These are phyloP conservation scores for Apis laboriosa DNA, from an alignment of 1,140 invertebrate species.

Conservation along the genomic window DNA sequence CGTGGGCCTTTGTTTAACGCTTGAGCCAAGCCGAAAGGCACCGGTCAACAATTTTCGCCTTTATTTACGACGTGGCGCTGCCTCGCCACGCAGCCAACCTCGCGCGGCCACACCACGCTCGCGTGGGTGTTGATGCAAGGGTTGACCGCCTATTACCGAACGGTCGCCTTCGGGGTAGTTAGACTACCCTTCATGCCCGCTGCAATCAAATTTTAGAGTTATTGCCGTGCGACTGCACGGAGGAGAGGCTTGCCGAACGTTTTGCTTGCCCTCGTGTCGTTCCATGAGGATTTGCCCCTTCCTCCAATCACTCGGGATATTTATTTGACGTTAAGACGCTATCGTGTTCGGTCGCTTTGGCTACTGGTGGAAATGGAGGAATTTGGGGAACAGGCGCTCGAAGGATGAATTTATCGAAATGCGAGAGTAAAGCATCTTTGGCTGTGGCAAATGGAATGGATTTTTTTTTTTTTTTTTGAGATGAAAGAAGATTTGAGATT, in stretches of 20 bases:
- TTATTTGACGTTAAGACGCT: slow-evolving; percentile 28
- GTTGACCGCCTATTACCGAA: slow-evolving; percentile 75
- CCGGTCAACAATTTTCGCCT: slow-evolving; percentile 75
- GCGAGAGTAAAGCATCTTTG: neutral
- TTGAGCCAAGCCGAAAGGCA: slow-evolving; percentile 69
- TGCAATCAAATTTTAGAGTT: slow-evolving; percentile 79
- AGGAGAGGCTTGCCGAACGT: slow-evolving; percentile 25
- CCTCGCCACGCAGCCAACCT: slow-evolving; percentile 23
- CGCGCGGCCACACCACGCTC: neutral
- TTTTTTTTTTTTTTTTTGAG: neutral
- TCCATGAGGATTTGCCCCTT: neutral
- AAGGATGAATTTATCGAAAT: neutral
- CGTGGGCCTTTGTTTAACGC: slow-evolving; percentile 75
- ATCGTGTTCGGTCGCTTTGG: neutral
- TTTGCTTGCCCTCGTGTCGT: slow-evolving; percentile 15
- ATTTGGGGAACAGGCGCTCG: neutral
- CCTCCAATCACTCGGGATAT: neutral
- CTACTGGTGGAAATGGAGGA: neutral
- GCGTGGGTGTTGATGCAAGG: slow-evolving; percentile 73
- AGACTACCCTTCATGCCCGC: slow-evolving; percentile 61
- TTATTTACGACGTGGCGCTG: slow-evolving; percentile 76
- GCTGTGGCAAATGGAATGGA: neutral
- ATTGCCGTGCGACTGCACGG: slow-evolving; percentile 67
- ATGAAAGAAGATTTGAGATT: neutral
- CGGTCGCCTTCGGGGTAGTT: slow-evolving; percentile 67